Evolutionary conservation across 2,113 vertebrate species (phyloP).

Genomic region (Vombatus ursinus): DNA sequence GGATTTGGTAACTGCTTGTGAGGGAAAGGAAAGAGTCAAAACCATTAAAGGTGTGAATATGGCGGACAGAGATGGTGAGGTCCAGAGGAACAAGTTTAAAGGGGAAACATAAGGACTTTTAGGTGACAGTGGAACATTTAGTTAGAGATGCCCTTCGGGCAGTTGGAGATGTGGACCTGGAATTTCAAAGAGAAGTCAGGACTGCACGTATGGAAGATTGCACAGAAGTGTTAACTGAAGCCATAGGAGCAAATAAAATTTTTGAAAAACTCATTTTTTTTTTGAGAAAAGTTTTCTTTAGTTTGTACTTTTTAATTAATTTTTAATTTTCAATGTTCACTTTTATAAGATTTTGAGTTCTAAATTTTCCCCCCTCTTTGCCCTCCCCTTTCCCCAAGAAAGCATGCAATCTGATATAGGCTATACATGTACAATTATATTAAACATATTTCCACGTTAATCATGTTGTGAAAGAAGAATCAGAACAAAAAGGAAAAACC

Average conservation of each 20-base stretch:
- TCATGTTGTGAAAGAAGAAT: no score
- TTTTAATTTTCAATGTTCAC: no score
- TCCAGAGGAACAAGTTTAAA: background rate
- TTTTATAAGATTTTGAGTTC: no score
- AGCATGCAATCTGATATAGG: no score
- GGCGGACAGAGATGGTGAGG: background rate
- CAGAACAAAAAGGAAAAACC: no score
- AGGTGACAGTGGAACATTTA: background rate
- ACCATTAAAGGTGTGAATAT: background rate
- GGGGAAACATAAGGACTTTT: background rate
- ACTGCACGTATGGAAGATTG: background rate
- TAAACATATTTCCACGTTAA: background rate
- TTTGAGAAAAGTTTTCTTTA: background rate
- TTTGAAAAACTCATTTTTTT: background rate
- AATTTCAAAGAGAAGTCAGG: background rate
- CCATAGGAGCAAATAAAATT: background rate
- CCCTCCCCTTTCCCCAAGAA: no score
- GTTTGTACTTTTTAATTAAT: no score
- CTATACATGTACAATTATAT: no score
- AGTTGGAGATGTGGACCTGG: background rate
- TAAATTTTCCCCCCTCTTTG: no score
- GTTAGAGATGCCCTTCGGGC: background rate
- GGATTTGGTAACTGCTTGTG: background rate
- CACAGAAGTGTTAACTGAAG: background rate
- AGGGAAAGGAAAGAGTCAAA: background rate